Evolutionary conservation across 2,113 vertebrate species (phyloP), one percentile per base, ranked within the genome.

Genomic region (Laterallus jamaicensis): DNA sequence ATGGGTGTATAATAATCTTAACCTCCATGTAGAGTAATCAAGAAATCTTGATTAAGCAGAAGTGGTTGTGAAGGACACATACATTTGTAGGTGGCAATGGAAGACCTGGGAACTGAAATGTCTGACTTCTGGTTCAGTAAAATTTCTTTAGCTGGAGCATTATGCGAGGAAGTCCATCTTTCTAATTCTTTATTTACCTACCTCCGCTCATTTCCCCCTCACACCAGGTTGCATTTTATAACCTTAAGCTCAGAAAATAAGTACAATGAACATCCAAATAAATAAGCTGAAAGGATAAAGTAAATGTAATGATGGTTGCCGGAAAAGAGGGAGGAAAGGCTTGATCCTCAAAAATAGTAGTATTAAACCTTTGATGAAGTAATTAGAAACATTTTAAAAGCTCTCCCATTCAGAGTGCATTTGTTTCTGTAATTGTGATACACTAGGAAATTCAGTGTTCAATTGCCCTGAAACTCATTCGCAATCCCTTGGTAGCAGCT

Each of bases 381-480:
- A 92, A 93, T 95, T 93, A 83, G 83, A 70, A 92, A 86, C 76
- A 81, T 78, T 88, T 92, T 83, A 74, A 91, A 88, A 90, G 82
- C 84, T 82, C 62, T 82, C 59, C 52, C 25, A 56, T 70, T 91
- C 77, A 69, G 76, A 93, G 89, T 76, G 82, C 89, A 78, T 92
- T 94, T 90, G 64, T 93, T 96, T 88, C 89, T 76, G 70, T 93
- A 95, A 83, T 83, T 96, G 89, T 88, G 68, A 90, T 82, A 78
- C 88, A 88, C 78, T 82, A 67, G 71, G 55, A 96, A 88, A 93
- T 96, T 88, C 89, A 64, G 26, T 49, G 59, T 81, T 90, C 83
- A 88, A 81, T 95, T 95, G 86, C 83, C 91, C 89, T 86, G 86
- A 92, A 96, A 90, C 62, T 90, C 88, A 87, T 80, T 90, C 32